A percentile compares a stretch with the other conserved stretches of the same genome.
phyloP scores from a whole-genome alignment of 2,888 invertebrate species.

The Zele albiditarsus region DNA sequence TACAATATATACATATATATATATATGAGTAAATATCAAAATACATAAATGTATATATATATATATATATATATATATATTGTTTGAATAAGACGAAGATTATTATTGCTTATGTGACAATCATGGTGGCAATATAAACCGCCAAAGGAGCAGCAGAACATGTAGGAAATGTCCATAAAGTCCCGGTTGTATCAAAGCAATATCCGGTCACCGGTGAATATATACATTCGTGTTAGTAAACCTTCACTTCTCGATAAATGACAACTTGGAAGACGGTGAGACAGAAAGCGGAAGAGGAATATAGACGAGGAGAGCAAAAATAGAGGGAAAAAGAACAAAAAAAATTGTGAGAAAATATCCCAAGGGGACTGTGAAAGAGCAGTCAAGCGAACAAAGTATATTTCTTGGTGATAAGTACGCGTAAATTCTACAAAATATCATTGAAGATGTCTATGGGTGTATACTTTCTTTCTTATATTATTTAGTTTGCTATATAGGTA shows the following conservation, averaged over 20 bases:
- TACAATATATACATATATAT: neutral
- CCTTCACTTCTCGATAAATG: constrained; percentile 34
- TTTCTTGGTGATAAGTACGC: neutral
- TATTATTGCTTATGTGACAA: constrained; percentile 43
- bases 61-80: neutral
- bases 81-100: constrained; percentile 33
- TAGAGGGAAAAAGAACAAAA: neutral
- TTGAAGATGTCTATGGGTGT: neutral
- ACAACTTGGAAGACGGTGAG: constrained; percentile 5
- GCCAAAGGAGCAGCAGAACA: constrained; percentile 31
- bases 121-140: constrained; percentile 37
- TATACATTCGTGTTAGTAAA: constrained; percentile 27
- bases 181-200: constrained; percentile 38
- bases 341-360: constrained; percentile 3
- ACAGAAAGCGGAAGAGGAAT: neutral
- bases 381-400: neutral
- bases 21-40: neutral
- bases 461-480: neutral
- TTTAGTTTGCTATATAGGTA: neutral
- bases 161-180: constrained; percentile 34
- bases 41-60: neutral
- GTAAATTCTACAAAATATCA: neutral
- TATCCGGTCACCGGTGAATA: constrained; percentile 39
- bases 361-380: constrained; percentile 17
- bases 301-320: neutral